These are phyloP conservation scores for Pimephales promelas DNA, from an alignment of 2,113 vertebrate genomes.

Conservation along the genomic window DNA sequence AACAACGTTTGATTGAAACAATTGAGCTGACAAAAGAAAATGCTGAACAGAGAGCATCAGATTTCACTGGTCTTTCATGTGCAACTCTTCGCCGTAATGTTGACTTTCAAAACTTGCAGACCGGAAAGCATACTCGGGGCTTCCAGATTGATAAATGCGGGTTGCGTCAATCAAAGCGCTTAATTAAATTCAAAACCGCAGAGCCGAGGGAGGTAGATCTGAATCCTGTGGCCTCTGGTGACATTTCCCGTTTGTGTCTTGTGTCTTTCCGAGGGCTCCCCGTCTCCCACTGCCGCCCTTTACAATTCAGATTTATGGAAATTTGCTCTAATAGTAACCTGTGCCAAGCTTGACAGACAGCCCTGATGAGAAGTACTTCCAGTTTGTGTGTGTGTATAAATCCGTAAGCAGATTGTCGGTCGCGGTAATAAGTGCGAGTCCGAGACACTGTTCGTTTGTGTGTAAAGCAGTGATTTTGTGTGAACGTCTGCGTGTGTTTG, in stretches of 20 bases:
- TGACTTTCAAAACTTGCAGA: constrained; percentile 57
- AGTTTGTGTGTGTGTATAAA: constrained; percentile 20
- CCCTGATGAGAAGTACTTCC: constrained; percentile 72
- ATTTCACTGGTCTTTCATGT: constrained; percentile 37
- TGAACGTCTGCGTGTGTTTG: constrained; percentile 11
- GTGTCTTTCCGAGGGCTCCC: constrained; percentile 53
- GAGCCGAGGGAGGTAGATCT: constrained; percentile 54
- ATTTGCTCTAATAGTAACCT: constrained; percentile 80
- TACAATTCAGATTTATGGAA: constrained; percentile 80
- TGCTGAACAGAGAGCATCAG: constrained; percentile 2
- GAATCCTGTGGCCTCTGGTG: constrained; percentile 63
- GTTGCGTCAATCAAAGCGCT: constrained; percentile 62
- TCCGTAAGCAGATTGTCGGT: constrained; percentile 13
- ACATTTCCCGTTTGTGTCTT: constrained; percentile 62
- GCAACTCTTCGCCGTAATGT: constrained; percentile 29
- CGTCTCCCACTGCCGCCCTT: constrained; percentile 58
- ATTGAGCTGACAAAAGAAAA: constrained; percentile 17
- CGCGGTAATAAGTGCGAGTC: constrained; percentile 9
- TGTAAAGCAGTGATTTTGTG: constrained; percentile 6
- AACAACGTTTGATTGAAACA: constrained; percentile 30
- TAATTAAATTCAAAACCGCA: constrained; percentile 48
- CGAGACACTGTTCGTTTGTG: not conserved
- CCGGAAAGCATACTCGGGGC: not conserved
- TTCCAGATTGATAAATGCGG: constrained; percentile 48
- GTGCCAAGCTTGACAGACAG: constrained; percentile 81